Conservation (phyloP, 92 coral and sea anemone genomes). For the Pocillopora meandrina region DNA sequence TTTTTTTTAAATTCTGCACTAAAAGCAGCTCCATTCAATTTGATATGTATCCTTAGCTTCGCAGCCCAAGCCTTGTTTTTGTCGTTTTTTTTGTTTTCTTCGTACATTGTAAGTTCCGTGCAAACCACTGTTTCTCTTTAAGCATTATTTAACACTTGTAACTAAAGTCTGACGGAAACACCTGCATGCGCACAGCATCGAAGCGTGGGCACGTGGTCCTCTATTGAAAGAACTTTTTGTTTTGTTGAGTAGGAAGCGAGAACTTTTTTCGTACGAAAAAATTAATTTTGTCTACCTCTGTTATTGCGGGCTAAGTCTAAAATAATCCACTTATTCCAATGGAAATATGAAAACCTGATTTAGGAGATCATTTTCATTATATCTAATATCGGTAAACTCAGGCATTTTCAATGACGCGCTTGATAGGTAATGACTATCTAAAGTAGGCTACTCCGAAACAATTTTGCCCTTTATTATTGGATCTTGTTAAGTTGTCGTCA, state of each 20-base stretch:
- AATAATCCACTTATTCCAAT: constrained; percentile 10
- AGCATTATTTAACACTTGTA: not conserved
- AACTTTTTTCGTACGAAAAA: constrained; percentile 17
- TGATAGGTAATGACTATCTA: too few species aligned
- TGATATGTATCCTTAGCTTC: too few species aligned
- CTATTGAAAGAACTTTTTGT: not conserved
- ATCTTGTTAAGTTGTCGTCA: too few species aligned
- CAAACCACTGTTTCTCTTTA: not conserved
- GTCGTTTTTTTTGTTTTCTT: too few species aligned
- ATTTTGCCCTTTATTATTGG: too few species aligned
- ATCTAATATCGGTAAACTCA: not conserved
- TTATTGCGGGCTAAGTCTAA: not conserved
- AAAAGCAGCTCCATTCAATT: too few species aligned
- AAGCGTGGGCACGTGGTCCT: not conserved
- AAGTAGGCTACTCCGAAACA: too few species aligned
- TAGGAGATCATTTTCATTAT: not conserved
- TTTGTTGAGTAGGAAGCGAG: constrained; percentile 6
- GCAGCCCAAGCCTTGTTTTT: too few species aligned
- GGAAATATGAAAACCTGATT: not conserved
- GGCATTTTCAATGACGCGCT: too few species aligned
- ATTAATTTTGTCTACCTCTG: constrained; percentile 10
- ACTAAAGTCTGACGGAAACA: not conserved
- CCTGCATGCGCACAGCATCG: not conserved
- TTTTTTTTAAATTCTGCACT: too few species aligned
- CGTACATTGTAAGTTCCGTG: too few species aligned